Evolutionary conservation across 64 coral and sea anemone genomes (phyloP).

Genomic region (Orbicella faveolata): DNA sequence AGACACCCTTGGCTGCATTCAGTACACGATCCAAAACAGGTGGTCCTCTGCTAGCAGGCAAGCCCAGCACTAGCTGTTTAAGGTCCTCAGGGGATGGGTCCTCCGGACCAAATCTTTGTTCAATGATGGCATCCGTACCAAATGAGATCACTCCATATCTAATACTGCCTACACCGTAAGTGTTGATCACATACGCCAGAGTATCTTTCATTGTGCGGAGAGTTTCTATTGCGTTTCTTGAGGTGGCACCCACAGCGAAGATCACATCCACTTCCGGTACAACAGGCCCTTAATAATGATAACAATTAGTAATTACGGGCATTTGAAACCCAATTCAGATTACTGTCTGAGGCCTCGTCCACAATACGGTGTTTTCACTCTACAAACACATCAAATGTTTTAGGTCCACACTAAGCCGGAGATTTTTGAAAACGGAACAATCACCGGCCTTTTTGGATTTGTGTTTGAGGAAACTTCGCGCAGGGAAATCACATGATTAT

Average conservation of each 20-base stretch:
- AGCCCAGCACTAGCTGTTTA: conserved; percentile 8
- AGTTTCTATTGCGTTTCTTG: conserved; percentile 31
- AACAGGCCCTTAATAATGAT: background rate
- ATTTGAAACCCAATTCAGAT: too few species aligned
- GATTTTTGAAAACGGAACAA: too few species aligned
- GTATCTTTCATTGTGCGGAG: conserved; percentile 75
- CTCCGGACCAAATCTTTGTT: conserved; percentile 35
- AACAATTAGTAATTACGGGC: background rate
- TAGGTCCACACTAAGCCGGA: too few species aligned
- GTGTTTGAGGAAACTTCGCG: too few species aligned
- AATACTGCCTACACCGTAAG: conserved; percentile 72
- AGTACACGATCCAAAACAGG: conserved; percentile 38
- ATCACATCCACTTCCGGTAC: conserved; percentile 47
- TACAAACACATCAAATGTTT: too few species aligned
- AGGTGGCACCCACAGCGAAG: conserved; percentile 53
- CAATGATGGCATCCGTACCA: conserved; percentile 41
- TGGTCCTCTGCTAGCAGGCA: conserved; percentile 23
- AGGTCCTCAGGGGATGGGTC: conserved; percentile 18
- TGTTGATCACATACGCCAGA: conserved; percentile 54
- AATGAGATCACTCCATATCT: conserved; percentile 70
- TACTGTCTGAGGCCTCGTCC: too few species aligned
- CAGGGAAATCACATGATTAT: too few species aligned
- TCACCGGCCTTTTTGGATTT: too few species aligned
- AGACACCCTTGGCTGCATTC: conserved; percentile 43
- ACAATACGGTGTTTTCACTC: too few species aligned